Conservation (phyloP, 2,888 invertebrate genomes). For the Dione vanillae region DNA sequence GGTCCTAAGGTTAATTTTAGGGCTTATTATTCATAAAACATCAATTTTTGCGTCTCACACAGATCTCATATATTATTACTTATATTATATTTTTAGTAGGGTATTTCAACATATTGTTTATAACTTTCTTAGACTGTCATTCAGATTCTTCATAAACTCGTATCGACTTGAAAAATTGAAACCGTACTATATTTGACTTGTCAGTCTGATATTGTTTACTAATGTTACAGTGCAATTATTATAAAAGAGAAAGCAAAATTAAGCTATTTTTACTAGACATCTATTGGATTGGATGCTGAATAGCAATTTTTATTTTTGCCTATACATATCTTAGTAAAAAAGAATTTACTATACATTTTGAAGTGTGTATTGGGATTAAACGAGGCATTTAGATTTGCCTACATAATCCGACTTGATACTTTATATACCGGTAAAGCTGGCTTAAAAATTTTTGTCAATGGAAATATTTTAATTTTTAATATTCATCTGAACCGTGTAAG, state of each 20-base stretch:
- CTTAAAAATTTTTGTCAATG: background rate
- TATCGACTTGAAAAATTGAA: slow-evolving; percentile 7
- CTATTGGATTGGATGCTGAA: too few relatives aligned
- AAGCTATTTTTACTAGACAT: too few relatives aligned
- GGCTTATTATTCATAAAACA: background rate
- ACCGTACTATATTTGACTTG: slow-evolving; percentile 12
- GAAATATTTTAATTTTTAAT: background rate
- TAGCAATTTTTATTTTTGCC: too few relatives aligned
- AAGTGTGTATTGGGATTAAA: too few relatives aligned
- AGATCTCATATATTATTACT: background rate
- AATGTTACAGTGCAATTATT: slow-evolving; percentile 19
- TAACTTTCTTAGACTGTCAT: background rate
- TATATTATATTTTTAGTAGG: background rate
- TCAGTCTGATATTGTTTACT: slow-evolving; percentile 10
- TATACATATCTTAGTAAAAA: too few relatives aligned
- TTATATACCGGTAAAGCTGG: background rate
- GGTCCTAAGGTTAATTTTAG: slow-evolving; percentile 5
- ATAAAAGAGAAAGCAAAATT: slow-evolving; percentile 21
- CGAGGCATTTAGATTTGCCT: too few relatives aligned
- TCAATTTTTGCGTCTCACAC: too few relatives aligned
- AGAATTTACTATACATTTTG: too few relatives aligned
- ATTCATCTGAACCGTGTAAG: background rate
- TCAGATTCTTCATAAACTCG: too few relatives aligned
- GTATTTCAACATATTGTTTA: too few relatives aligned
- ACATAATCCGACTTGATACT: background rate